These are phyloP conservation scores for Mactromeris polynyma DNA, from an alignment of 2,888 invertebrate species.

Conservation along the genomic window DNA sequence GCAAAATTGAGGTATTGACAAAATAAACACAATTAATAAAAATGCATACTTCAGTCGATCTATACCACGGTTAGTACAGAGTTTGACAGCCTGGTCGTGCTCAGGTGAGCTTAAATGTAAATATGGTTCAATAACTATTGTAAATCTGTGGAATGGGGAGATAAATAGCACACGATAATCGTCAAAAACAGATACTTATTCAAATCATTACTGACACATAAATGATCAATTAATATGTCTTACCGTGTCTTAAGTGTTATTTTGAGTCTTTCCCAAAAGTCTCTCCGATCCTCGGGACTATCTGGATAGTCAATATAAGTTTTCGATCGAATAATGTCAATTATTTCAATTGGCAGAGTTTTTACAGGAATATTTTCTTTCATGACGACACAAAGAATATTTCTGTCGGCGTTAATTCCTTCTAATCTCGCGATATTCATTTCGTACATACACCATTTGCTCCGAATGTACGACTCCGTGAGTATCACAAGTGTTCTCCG, in stretches of 20 bases:
- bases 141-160: too few relatives aligned
- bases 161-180: too few relatives aligned
- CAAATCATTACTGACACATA: too few relatives aligned
- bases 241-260: neutral
- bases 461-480: constrained; percentile 21
- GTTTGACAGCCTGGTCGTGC: too few relatives aligned
- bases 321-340: constrained; percentile 44
- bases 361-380: constrained; percentile 37
- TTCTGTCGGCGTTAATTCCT: constrained; percentile 41
- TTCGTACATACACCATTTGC: constrained; percentile 65
- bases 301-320: constrained; percentile 58
- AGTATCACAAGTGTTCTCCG: constrained; percentile 41
- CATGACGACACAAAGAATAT: constrained; percentile 45
- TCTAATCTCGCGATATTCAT: constrained; percentile 54
- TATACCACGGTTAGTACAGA: too few relatives aligned
- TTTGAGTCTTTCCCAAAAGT: constrained; percentile 51
- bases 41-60: too few relatives aligned
- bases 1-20: too few relatives aligned
- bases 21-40: too few relatives aligned
- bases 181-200: too few relatives aligned
- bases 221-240: too few relatives aligned
- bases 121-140: too few relatives aligned
- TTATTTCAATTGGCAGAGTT: constrained; percentile 46
- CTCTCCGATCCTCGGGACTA: constrained; percentile 22
- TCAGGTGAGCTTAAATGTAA: too few relatives aligned